Conservation (phyloP, 2,797 vertebrate species). For the Enteromius afrohamiltoni region DNA sequence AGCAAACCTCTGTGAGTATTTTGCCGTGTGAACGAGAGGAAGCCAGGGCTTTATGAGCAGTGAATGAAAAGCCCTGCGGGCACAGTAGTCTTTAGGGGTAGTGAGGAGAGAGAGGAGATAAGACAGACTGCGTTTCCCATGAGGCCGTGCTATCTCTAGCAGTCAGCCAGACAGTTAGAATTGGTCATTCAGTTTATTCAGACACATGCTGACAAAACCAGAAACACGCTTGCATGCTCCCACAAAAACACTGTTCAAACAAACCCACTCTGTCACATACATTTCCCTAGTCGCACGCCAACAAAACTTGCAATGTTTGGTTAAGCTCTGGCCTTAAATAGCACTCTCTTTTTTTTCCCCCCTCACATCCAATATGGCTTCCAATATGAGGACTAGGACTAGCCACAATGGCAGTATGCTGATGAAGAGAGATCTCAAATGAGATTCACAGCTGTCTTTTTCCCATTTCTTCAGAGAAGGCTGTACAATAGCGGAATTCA, state of each 20-base stretch:
- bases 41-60: background rate
- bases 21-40: background rate
- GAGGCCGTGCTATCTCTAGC: slow-evolving; percentile 43
- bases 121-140: slow-evolving; percentile 41
- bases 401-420: slow-evolving; percentile 45
- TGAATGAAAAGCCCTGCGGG: slow-evolving; percentile 13
- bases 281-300: slow-evolving; percentile 1
- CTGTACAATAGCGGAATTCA: slow-evolving; percentile 31
- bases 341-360: slow-evolving; percentile 10
- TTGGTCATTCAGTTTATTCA: slow-evolving; percentile 54
- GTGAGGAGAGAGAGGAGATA: slow-evolving; percentile 36
- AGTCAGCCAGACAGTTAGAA: slow-evolving; percentile 50
- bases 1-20: background rate
- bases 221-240: background rate
- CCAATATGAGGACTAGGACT: slow-evolving; percentile 28
- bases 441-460: slow-evolving; percentile 28
- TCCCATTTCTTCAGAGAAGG: slow-evolving; percentile 26
- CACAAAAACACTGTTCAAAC: slow-evolving; percentile 23
- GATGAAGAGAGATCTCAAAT: slow-evolving; percentile 50
- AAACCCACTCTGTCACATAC: slow-evolving; percentile 44
- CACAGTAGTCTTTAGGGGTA: slow-evolving; percentile 13
- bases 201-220: slow-evolving; percentile 47
- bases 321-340: slow-evolving; percentile 7
- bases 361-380: slow-evolving; percentile 35
- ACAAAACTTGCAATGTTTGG: background rate